These are phyloP conservation scores for Hyposoter dolosus DNA, from an alignment of 2,888 invertebrate species.

Conservation along the genomic window DNA sequence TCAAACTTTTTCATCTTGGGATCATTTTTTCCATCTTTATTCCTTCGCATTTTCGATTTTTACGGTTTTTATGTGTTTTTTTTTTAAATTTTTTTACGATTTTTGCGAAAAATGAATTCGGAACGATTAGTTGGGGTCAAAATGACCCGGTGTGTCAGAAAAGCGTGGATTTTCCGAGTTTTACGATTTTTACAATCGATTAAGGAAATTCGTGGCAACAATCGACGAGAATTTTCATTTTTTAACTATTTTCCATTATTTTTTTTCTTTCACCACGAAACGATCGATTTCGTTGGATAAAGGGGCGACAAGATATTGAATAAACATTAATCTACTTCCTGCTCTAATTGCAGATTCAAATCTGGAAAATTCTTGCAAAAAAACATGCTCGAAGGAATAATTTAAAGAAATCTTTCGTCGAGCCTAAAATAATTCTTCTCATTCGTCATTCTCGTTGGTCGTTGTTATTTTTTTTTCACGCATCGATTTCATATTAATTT, in stretches of 20 bases:
- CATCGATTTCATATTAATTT: slow-evolving; percentile 23
- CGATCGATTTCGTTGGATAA: neutral
- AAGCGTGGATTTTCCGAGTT: neutral
- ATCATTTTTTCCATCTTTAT: neutral
- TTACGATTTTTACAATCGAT: neutral
- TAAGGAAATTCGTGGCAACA: too few species aligned
- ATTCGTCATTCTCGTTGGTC: neutral
- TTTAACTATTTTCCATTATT: neutral
- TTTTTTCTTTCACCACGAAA: neutral
- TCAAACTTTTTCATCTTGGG: neutral
- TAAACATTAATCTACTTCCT: neutral
- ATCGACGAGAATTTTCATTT: too few species aligned
- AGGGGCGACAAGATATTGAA: neutral
- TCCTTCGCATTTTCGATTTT: neutral
- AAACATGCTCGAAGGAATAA: neutral
- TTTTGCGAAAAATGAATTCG: too few species aligned
- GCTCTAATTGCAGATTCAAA: neutral
- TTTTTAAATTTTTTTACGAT: neutral
- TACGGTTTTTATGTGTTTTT: neutral
- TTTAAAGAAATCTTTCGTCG: neutral
- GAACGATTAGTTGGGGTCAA: too few species aligned
- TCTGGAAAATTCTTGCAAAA: neutral
- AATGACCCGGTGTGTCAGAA: too few species aligned
- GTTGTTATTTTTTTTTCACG: slow-evolving; percentile 2
- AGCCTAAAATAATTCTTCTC: neutral